Evolutionary conservation across 2,797 vertebrate genomes (phyloP).

Genomic region (Chelidonichthys spinosus): DNA sequence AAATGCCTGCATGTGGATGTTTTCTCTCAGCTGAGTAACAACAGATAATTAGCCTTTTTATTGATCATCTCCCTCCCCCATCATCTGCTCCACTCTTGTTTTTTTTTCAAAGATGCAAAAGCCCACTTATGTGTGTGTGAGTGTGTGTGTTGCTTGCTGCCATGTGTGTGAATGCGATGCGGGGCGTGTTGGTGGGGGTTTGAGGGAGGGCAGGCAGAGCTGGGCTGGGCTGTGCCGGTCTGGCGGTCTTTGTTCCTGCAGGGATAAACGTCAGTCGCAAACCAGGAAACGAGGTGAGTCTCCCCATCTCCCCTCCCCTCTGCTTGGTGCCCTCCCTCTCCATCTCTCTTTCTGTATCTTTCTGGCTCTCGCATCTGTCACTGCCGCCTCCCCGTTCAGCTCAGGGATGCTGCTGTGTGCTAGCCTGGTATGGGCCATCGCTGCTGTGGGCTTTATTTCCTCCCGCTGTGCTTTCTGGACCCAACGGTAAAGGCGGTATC

Average conservation of each 20-base stretch:
- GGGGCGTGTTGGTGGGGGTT: conserved; percentile 61
- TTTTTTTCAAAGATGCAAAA: conserved; percentile 30
- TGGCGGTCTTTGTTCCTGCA: conserved; percentile 77
- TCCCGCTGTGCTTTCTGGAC: conserved; percentile 86
- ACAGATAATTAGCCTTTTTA: conserved; percentile 48
- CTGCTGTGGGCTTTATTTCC: conserved; percentile 86
- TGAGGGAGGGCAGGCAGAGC: conserved; percentile 60
- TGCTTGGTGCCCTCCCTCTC: conserved; percentile 31
- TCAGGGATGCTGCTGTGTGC: conserved; percentile 79
- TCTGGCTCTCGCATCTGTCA: conserved; percentile 39
- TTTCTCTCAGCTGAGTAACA: conserved; percentile 21
- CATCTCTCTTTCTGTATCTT: conserved; percentile 43
- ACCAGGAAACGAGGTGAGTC: conserved; percentile 80
- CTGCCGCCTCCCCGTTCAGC: conserved; percentile 50
- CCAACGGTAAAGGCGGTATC: conserved; percentile 85
- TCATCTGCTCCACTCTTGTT: conserved; percentile 30
- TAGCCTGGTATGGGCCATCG: conserved; percentile 83
- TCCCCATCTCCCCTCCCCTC: conserved; percentile 45
- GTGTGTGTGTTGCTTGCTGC: conserved; percentile 39
- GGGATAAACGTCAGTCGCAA: conserved; percentile 63
- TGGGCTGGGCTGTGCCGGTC: conserved; percentile 46
- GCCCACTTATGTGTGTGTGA: conserved; percentile 24
- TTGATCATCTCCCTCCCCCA: conserved; percentile 58
- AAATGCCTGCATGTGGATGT: conserved; percentile 17
- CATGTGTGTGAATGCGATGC: conserved; percentile 50